Evolutionary conservation across 2,888 invertebrate species (phyloP).

Genomic region (Slavum lentiscoides): DNA sequence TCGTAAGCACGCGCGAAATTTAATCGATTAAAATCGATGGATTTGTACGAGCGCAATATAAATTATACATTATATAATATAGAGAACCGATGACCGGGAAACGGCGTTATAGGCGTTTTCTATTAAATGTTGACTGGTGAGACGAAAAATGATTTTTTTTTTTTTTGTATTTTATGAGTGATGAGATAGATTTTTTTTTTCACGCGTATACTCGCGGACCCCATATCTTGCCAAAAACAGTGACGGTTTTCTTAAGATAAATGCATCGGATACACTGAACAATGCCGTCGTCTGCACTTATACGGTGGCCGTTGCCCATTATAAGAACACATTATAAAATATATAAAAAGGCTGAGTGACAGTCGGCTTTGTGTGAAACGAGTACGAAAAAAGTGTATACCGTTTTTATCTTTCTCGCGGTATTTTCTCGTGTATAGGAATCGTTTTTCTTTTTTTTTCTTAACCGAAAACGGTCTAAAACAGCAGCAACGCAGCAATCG

Average conservation of each 20-base stretch:
- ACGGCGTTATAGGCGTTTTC: no score
- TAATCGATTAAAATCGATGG: no score
- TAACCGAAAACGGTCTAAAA: no score
- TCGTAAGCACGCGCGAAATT: no score
- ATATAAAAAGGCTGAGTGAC: constrained; percentile 7
- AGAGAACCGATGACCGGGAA: no score
- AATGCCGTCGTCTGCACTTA: not conserved
- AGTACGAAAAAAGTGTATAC: no score
- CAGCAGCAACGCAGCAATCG: no score
- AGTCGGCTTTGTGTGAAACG: not conserved
- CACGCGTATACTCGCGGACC: no score
- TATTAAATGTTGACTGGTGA: no score
- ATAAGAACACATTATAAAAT: constrained; percentile 23
- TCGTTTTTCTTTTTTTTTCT: not conserved
- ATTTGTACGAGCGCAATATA: no score
- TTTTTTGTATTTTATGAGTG: not conserved
- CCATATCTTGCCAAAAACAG: constrained; percentile 36
- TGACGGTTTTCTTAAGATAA: constrained; percentile 33
- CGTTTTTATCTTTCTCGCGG: not conserved
- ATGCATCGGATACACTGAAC: constrained; percentile 25
- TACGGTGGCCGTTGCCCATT: constrained; percentile 15
- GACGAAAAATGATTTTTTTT: constrained; percentile 1
- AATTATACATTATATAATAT: no score
- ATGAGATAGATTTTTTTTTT: constrained; percentile 17
- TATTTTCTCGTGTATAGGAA: not conserved